These are phyloP conservation scores for Hylaea fasciaria DNA, from an alignment of 2,888 invertebrate species.

Conservation along the genomic window DNA sequence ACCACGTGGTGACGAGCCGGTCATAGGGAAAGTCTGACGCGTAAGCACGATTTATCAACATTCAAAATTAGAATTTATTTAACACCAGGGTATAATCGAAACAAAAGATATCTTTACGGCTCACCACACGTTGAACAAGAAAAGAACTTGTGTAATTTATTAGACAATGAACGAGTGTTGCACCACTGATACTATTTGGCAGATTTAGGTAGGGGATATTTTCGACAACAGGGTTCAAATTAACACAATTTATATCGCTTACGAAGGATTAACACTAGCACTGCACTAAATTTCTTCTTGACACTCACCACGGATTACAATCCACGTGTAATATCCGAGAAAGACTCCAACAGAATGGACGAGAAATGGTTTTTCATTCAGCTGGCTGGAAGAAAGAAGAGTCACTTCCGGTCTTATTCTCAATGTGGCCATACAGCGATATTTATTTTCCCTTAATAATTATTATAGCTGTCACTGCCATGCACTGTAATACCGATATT, in stretches of 20 bases:
- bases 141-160: conserved; percentile 30
- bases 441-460: conserved; percentile 23
- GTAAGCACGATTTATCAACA: conserved; percentile 70
- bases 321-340: conserved; percentile 86
- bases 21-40: conserved; percentile 75
- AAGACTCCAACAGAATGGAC: conserved; percentile 89
- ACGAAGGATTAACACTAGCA: conserved; percentile 66
- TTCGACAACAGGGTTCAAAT: not conserved
- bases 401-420: conserved; percentile 69
- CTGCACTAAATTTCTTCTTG: conserved; percentile 75
- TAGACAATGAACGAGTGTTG: conserved; percentile 4
- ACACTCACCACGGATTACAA: conserved; percentile 84
- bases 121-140: conserved; percentile 30
- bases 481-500: too few relatives aligned
- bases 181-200: conserved; percentile 11
- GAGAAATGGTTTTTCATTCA: conserved; percentile 83
- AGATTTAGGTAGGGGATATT: not conserved
- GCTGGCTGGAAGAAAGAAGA: conserved; percentile 70
- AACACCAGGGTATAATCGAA: conserved; percentile 30
- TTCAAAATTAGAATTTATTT: conserved; percentile 53
- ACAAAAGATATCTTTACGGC: conserved; percentile 45
- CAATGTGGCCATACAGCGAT: conserved; percentile 54
- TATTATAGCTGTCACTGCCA: not conserved
- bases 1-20: conserved; percentile 84
- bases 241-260: conserved; percentile 46